phyloP scores from a whole-genome alignment of 2,797 vertebrate species.

The Pangasius krempfi region DNA sequence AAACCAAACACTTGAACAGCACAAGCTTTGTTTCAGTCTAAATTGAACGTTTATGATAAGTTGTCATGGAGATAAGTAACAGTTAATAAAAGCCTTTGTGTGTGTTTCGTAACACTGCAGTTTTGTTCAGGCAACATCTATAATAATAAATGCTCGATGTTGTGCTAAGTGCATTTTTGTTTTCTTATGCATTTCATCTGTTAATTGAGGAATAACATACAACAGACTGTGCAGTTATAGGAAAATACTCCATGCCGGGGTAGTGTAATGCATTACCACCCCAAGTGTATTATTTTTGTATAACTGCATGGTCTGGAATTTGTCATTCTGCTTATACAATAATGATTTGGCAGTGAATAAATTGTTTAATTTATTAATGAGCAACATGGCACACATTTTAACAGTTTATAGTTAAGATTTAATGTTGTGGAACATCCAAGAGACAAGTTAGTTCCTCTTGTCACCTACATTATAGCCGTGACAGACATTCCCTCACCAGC shows the following conservation, averaged over 20 bases:
- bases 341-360: not conserved
- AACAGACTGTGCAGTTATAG: too few species aligned
- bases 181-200: not conserved
- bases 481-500: not conserved
- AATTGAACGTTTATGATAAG: slow-evolving; percentile 25
- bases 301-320: not conserved
- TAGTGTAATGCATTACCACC: not conserved
- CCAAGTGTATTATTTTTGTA: not conserved
- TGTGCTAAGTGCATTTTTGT: not conserved
- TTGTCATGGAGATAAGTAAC: slow-evolving; percentile 9
- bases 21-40: slow-evolving; percentile 2
- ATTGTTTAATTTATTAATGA: not conserved
- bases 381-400: not conserved
- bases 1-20: slow-evolving; percentile 32
- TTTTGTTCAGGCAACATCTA: not conserved
- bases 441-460: not conserved
- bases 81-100: not conserved
- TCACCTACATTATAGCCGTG: not conserved
- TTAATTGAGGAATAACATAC: not conserved
- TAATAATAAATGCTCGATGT: not conserved
- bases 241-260: not conserved
- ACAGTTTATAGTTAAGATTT: not conserved
- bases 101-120: slow-evolving; percentile 15
- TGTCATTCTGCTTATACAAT: not conserved
- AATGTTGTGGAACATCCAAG: not conserved